Conservation (phyloP, 2,888 invertebrate species). For the Anticlea derivata region DNA sequence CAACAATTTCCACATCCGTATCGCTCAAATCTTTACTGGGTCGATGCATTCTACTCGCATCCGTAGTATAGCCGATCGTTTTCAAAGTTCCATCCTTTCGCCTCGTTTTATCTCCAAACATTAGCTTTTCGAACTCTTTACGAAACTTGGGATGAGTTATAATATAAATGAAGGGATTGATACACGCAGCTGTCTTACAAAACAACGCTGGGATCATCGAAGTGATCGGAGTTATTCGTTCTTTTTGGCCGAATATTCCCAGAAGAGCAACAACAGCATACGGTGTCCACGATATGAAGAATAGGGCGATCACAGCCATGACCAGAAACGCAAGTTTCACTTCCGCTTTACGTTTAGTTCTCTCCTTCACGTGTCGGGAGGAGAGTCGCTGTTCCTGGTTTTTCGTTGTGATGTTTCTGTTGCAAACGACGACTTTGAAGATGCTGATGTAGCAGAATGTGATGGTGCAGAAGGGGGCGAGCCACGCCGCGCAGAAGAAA, state of each 20-base stretch:
- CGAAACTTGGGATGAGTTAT: constrained; percentile 91
- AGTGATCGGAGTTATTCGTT: constrained; percentile 86
- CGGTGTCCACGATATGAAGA: constrained; percentile 93
- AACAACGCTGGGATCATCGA: constrained; percentile 92
- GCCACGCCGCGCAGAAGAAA: constrained; percentile 90
- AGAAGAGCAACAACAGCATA: constrained; percentile 90
- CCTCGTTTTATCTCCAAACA: constrained; percentile 67
- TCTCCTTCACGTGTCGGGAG: constrained; percentile 82
- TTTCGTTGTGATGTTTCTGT: constrained; percentile 73
- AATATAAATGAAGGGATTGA: constrained; percentile 92
- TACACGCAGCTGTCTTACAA: constrained; percentile 91
- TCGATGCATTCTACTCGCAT: constrained; percentile 57
- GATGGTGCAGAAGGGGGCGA: constrained; percentile 88
- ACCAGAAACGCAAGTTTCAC: constrained; percentile 87
- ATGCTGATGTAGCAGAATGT: constrained; percentile 89
- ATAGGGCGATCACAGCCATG: constrained; percentile 87
- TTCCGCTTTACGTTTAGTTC: constrained; percentile 88
- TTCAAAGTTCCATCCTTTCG: constrained; percentile 67
- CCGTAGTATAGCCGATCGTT: constrained; percentile 63
- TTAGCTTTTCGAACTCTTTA: constrained; percentile 81
- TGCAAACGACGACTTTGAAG: constrained; percentile 84
- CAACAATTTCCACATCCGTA: constrained; percentile 80
- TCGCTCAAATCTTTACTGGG: constrained; percentile 73
- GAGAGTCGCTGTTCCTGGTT: constrained; percentile 77
- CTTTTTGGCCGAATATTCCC: constrained; percentile 87